A percentile compares a stretch with the other conserved stretches of the same genome.
phyloP scores from a whole-genome alignment of 2,797 vertebrate genomes.

The Eidolon dupreanum region DNA sequence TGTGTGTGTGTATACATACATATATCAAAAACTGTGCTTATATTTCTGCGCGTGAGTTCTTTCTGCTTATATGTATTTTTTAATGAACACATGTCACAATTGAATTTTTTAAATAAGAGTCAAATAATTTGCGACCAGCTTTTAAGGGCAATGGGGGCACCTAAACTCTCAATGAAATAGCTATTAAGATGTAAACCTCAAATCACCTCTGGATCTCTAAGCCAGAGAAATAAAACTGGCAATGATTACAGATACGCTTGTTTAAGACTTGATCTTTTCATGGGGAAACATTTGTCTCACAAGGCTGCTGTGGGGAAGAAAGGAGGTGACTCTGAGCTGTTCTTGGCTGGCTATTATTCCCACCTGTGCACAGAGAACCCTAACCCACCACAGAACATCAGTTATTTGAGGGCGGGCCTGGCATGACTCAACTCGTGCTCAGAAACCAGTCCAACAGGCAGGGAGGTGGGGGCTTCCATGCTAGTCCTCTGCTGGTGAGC shows the following conservation, averaged over 20 bases:
- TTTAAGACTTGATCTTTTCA: constrained; percentile 70
- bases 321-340: background rate
- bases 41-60: constrained; percentile 56
- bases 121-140: constrained; percentile 68
- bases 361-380: background rate
- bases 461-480: background rate
- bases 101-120: constrained; percentile 65
- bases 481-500: background rate
- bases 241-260: constrained; percentile 51
- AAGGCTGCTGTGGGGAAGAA: background rate
- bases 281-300: constrained; percentile 34
- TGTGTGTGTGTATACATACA: constrained; percentile 19
- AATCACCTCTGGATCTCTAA: constrained; percentile 64
- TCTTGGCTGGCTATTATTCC: background rate
- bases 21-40: constrained; percentile 48
- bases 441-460: background rate
- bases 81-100: constrained; percentile 61
- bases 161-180: constrained; percentile 62
- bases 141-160: constrained; percentile 63
- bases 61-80: constrained; percentile 74
- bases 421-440: background rate
- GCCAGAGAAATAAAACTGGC: constrained; percentile 77
- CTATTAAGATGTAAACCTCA: constrained; percentile 69
- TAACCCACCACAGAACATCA: background rate
- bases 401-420: background rate